A percentile compares a stretch with the other conserved stretches of the same genome.
These are phyloP conservation scores for Pteria penguin DNA, from an alignment of 2,888 invertebrate genomes.

Conservation along the genomic window DNA sequence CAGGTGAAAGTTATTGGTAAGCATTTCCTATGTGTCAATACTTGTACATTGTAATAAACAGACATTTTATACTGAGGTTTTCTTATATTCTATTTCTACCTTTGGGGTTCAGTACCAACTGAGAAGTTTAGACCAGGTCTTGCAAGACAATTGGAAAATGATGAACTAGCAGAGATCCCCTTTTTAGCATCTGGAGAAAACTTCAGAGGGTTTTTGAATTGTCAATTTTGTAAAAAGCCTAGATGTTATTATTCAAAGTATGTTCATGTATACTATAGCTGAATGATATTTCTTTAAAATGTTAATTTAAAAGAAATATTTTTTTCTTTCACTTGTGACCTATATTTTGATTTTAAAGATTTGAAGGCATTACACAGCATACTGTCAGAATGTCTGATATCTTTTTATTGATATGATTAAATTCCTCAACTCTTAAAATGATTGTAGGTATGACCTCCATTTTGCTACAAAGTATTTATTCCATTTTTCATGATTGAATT, in stretches of 20 bases:
- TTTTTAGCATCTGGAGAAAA: slow-evolving; percentile 8
- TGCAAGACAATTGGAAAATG: background rate
- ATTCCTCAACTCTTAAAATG: too few species aligned
- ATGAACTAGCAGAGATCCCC: background rate
- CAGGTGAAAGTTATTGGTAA: background rate
- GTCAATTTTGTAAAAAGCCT: background rate
- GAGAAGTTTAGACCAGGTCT: slow-evolving; percentile 6
- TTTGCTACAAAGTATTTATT: too few species aligned
- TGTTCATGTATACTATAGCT: background rate
- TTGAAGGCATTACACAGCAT: too few species aligned
- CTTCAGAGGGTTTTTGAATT: slow-evolving; percentile 7
- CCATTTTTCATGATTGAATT: background rate
- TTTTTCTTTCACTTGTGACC: too few species aligned
- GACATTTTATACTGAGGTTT: background rate
- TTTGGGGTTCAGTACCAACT: background rate
- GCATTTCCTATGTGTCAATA: background rate
- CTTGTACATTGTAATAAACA: background rate
- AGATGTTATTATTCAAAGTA: slow-evolving; percentile 4
- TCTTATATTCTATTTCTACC: background rate
- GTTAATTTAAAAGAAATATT: too few species aligned
- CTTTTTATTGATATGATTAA: too few species aligned
- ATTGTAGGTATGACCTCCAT: too few species aligned
- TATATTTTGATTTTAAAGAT: too few species aligned
- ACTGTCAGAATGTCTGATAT: background rate
- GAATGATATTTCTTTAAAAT: too few species aligned